These are phyloP conservation scores for Rynchops niger DNA, from an alignment of 2,113 vertebrate species.

Conservation along the genomic window DNA sequence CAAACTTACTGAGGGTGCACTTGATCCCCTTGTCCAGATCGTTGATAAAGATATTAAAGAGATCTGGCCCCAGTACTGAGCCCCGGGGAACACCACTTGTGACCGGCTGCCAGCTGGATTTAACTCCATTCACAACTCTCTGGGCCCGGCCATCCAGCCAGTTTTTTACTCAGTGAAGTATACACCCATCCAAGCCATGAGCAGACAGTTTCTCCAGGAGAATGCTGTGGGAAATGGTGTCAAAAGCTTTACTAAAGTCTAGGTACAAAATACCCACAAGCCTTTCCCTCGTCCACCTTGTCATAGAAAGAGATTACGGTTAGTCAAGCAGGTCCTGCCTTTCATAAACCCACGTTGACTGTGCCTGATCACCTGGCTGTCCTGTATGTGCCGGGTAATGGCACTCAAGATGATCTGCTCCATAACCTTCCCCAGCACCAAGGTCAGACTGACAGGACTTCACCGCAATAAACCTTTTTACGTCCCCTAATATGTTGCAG, in stretches of 20 bases:
- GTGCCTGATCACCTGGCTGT: background rate
- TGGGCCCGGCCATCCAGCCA: background rate
- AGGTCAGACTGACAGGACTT: background rate
- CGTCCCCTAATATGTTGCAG: background rate
- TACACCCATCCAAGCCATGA: background rate
- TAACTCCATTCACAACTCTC: background rate
- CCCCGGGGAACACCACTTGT: background rate
- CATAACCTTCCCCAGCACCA: background rate
- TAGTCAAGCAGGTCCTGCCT: background rate
- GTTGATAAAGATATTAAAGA: background rate
- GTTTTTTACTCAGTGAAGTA: background rate
- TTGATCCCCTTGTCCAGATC: background rate
- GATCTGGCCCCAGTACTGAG: background rate
- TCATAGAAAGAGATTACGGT: background rate
- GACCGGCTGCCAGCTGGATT: background rate
- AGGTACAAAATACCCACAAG: background rate
- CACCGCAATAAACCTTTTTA: background rate
- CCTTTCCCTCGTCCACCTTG: background rate
- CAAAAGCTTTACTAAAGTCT: background rate
- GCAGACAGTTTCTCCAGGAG: background rate
- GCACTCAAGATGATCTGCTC: background rate
- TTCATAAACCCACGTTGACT: background rate
- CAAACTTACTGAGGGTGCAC: background rate
- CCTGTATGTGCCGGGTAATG: background rate
- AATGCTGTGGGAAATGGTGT: background rate